A percentile compares a stretch with the other conserved stretches of the same genome.
These are phyloP conservation scores for Oncorhynchus mykiss DNA, from an alignment of 2,113 vertebrate species.

Conservation along the genomic window DNA sequence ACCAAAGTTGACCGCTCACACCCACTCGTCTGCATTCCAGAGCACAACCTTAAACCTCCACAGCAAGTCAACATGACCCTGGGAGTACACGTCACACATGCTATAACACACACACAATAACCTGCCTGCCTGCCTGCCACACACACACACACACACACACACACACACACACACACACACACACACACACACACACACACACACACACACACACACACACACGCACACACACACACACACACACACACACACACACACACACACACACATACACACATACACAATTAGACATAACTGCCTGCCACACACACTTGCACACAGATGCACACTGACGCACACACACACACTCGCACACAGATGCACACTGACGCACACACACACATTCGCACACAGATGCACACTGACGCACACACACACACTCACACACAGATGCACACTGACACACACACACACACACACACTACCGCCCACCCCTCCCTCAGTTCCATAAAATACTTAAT, in stretches of 20 bases:
- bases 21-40: constrained; percentile 77
- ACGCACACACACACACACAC: constrained; percentile 14
- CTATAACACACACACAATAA: constrained; percentile 22
- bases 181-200: background rate
- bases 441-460: too few species aligned
- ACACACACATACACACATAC: constrained; percentile 13
- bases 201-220: background rate
- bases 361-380: too few species aligned
- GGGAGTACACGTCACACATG: constrained; percentile 44
- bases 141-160: constrained; percentile 22
- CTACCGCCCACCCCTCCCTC: too few species aligned
- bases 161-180: constrained; percentile 13
- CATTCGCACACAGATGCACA: too few species aligned
- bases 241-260: background rate
- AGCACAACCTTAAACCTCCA: constrained; percentile 54
- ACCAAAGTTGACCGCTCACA: constrained; percentile 65
- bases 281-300: background rate
- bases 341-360: too few species aligned
- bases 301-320: too few species aligned
- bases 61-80: constrained; percentile 45
- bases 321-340: too few species aligned
- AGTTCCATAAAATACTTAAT: too few species aligned
- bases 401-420: too few species aligned
- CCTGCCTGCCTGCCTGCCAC: constrained; percentile 24
- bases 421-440: too few species aligned